Conservation (phyloP, 2,113 vertebrate species). For the Thomomys bottae region DNA sequence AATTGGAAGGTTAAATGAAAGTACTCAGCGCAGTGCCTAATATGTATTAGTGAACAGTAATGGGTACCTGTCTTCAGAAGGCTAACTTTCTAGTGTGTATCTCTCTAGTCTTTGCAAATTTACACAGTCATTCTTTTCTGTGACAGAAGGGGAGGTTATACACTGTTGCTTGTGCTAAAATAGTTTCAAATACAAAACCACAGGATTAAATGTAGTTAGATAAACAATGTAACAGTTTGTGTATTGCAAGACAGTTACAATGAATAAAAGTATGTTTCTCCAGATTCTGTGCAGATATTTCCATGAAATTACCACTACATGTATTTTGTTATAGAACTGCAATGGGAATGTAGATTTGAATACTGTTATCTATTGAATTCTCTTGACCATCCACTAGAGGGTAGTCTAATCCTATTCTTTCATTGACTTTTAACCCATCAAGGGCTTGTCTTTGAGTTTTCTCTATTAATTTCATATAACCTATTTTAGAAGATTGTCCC, state of each 20-base stretch:
- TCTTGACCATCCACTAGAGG: conserved; percentile 83
- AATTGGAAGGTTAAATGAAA: background rate
- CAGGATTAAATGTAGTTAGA: background rate
- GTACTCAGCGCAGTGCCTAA: background rate
- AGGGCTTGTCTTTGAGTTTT: conserved; percentile 13
- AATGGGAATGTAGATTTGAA: background rate
- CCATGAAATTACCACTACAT: background rate
- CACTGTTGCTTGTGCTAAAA: background rate
- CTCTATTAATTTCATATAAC: conserved; percentile 9
- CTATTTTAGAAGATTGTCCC: conserved; percentile 34
- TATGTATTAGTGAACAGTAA: background rate
- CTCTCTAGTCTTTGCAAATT: background rate
- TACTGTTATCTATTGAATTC: conserved; percentile 26
- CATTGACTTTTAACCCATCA: background rate
- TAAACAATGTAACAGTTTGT: background rate
- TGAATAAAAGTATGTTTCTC: background rate
- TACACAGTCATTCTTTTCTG: background rate
- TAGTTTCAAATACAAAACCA: background rate
- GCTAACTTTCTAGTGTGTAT: background rate
- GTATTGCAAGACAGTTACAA: background rate
- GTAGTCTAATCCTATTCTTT: conserved; percentile 74
- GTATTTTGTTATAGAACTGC: background rate
- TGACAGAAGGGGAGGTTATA: background rate
- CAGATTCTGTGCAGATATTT: background rate
- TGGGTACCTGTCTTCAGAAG: background rate